These are phyloP conservation scores for Pituophis catenifer DNA, from an alignment of 2,113 vertebrate genomes.

Conservation along the genomic window DNA sequence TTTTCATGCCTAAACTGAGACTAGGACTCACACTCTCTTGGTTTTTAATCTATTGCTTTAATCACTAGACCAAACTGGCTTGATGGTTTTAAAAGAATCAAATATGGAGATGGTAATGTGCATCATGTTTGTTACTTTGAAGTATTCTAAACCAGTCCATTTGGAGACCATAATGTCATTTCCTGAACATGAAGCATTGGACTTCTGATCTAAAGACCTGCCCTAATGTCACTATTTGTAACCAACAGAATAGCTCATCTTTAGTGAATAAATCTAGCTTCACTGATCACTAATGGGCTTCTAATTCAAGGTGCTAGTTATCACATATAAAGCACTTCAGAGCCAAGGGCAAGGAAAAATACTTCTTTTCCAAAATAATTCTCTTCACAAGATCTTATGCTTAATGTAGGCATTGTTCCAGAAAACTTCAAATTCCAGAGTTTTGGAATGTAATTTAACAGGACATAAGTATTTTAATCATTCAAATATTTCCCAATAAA, in stretches of 20 bases:
- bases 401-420: neutral
- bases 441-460: neutral
- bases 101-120: neutral
- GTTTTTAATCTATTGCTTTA: neutral
- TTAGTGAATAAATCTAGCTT: neutral
- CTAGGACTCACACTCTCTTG: neutral
- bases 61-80: neutral
- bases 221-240: neutral
- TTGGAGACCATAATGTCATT: neutral
- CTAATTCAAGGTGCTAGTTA: neutral
- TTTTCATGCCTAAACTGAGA: neutral
- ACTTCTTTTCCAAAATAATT: neutral
- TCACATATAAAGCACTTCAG: neutral
- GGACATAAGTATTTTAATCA: neutral
- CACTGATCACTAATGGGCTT: neutral
- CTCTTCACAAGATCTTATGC: neutral
- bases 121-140: neutral
- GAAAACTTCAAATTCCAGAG: neutral
- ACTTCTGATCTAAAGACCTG: neutral
- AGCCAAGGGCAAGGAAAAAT: neutral
- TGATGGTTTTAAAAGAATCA: neutral
- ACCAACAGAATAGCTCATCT: neutral
- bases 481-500: neutral
- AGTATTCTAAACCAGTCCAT: neutral
- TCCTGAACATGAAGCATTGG: neutral